These are phyloP conservation scores for Anas platyrhynchos DNA, from an alignment of 2,113 vertebrate genomes.

Conservation along the genomic window DNA sequence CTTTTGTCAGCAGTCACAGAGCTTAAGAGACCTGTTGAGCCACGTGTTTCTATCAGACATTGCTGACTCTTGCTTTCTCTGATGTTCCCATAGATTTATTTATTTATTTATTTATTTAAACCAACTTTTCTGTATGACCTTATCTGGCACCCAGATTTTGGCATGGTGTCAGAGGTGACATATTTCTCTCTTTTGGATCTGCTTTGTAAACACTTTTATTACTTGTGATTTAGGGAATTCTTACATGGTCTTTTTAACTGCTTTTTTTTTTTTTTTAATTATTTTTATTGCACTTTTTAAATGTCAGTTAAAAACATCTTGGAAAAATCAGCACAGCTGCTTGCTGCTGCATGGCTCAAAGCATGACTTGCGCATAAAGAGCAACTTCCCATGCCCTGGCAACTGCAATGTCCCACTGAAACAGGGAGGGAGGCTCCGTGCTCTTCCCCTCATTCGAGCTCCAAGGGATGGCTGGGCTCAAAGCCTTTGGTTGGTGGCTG, in stretches of 20 bases:
- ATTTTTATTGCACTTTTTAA: not conserved
- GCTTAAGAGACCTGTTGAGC: accelerated
- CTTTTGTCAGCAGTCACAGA: not conserved
- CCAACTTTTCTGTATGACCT: not conserved
- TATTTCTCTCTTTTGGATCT: not conserved
- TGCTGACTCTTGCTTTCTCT: not conserved
- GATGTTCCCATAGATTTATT: not conserved
- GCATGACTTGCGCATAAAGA: not conserved
- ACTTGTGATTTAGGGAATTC: not conserved
- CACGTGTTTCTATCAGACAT: not conserved
- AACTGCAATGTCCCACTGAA: not conserved
- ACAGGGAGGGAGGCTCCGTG: not conserved
- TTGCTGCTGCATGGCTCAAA: not conserved
- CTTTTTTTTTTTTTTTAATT: accelerated
- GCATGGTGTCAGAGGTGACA: not conserved
- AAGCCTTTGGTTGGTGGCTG: not conserved
- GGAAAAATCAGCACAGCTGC: not conserved
- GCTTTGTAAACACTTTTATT: not conserved
- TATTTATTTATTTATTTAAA: not conserved
- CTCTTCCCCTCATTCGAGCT: not conserved
- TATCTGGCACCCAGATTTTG: not conserved
- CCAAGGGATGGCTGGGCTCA: not conserved
- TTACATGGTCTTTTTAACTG: not conserved
- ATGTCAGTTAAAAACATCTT: not conserved
- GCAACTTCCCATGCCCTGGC: not conserved